phyloP scores from a whole-genome alignment of 2,888 invertebrate species.

The Synergus gifuensis region DNA sequence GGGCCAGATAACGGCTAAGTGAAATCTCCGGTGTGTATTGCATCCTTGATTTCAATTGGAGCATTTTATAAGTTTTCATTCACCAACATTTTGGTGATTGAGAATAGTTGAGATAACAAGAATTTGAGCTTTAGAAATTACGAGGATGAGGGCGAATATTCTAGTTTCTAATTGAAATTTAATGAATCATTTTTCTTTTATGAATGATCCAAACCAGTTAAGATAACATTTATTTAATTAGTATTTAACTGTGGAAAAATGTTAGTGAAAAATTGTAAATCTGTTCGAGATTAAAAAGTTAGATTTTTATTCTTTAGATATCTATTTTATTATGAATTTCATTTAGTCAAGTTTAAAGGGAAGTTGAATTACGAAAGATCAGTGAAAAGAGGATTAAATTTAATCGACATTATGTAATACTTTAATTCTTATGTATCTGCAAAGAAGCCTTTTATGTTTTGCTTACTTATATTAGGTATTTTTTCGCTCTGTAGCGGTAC shows the following conservation, averaged over 20 bases:
- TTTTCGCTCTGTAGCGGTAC: too few relatives aligned
- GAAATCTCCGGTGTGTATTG: not conserved
- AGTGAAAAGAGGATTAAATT: not conserved
- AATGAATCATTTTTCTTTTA: too few relatives aligned
- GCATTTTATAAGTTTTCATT: not conserved
- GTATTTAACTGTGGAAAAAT: not conserved
- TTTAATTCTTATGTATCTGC: not conserved
- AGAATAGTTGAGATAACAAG: not conserved
- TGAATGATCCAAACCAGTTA: too few relatives aligned
- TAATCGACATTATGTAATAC: not conserved
- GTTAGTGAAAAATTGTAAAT: not conserved
- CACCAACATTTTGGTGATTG: not conserved
- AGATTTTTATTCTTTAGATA: not conserved
- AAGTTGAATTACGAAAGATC: not conserved
- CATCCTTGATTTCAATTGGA: slow-evolving; percentile 21
- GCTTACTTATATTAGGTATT: too few relatives aligned
- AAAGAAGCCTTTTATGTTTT: not conserved
- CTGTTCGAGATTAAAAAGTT: not conserved
- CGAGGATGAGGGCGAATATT: not conserved
- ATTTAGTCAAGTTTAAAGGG: not conserved
- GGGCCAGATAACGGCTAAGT: slow-evolving; percentile 11
- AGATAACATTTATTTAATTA: not conserved
- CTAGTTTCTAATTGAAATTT: not conserved
- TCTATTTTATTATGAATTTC: not conserved
- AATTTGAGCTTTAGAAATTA: not conserved